Evolutionary conservation across 2,888 invertebrate species (phyloP).

Genomic region (Limenitis arthemis): DNA sequence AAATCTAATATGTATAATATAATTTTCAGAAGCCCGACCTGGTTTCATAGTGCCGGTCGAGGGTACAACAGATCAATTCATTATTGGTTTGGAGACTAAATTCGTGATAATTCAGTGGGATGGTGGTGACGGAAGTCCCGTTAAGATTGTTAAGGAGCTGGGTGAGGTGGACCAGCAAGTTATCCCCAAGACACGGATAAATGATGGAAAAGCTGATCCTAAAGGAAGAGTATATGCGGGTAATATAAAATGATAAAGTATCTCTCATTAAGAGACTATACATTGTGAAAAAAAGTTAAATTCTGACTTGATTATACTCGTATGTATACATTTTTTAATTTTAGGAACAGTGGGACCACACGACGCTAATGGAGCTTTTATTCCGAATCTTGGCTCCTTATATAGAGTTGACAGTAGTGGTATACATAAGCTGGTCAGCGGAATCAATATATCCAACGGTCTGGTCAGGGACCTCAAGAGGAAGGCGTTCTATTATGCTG

Average conservation of each 20-base stretch:
- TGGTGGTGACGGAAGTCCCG: conserved; percentile 66
- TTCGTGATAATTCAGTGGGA: conserved; percentile 78
- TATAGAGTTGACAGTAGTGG: too few species aligned
- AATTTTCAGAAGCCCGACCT: conserved; percentile 46
- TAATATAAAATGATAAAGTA: conserved; percentile 17
- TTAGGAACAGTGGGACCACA: too few species aligned
- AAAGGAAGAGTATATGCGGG: conserved; percentile 82
- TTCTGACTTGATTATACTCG: too few species aligned
- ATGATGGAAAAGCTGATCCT: conserved; percentile 86
- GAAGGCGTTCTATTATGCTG: too few species aligned
- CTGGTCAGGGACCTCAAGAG: too few species aligned
- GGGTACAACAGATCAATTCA: conserved; percentile 72
- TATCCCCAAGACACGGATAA: conserved; percentile 73
- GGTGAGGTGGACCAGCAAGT: conserved; percentile 72
- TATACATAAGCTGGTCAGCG: too few species aligned
- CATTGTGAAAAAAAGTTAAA: too few species aligned
- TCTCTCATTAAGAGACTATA: too few species aligned
- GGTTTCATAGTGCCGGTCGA: conserved; percentile 77
- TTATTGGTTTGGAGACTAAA: conserved; percentile 74
- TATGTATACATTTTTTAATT: background rate
- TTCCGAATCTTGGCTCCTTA: too few species aligned
- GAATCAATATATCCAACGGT: too few species aligned
- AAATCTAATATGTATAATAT: too few species aligned
- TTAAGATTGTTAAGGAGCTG: conserved; percentile 55
- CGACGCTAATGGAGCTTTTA: too few species aligned